Evolutionary conservation across 2,888 invertebrate genomes (phyloP).

Genomic region (Limnephilus marmoratus): DNA sequence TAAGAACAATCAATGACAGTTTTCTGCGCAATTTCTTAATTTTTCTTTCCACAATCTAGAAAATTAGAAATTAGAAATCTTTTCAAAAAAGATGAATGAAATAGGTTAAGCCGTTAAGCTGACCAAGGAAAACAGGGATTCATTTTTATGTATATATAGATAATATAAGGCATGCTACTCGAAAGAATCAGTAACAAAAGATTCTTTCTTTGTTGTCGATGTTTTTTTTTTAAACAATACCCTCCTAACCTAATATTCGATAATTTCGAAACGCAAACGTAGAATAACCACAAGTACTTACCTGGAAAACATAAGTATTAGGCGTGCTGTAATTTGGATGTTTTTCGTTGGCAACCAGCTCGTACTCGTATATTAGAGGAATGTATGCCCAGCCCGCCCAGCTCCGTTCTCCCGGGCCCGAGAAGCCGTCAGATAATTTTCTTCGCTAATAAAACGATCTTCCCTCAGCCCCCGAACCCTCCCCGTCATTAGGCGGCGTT

Average conservation of each 20-base stretch:
- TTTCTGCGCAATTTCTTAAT: no score
- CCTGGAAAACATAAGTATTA: background rate
- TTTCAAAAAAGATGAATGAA: no score
- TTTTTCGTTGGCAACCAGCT: background rate
- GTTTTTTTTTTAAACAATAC: background rate
- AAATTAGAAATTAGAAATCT: no score
- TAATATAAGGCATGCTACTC: background rate
- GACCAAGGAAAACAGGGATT: no score
- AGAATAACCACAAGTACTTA: background rate
- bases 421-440: constrained; percentile 15
- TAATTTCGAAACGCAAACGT: background rate
- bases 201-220: background rate
- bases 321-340: background rate
- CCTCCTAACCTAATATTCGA: background rate
- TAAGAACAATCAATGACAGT: no score
- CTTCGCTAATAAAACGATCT: constrained; percentile 31
- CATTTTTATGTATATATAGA: background rate
- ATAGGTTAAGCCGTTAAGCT: no score
- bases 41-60: no score
- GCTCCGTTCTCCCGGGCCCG: background rate
- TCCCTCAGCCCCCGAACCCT: background rate
- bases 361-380: background rate
- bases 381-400: constrained; percentile 11
- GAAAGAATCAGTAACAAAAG: background rate
- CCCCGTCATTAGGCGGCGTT: constrained; percentile 44